phyloP scores from a whole-genome alignment of 2,113 vertebrate genomes.

The Lamprotornis superbus region DNA sequence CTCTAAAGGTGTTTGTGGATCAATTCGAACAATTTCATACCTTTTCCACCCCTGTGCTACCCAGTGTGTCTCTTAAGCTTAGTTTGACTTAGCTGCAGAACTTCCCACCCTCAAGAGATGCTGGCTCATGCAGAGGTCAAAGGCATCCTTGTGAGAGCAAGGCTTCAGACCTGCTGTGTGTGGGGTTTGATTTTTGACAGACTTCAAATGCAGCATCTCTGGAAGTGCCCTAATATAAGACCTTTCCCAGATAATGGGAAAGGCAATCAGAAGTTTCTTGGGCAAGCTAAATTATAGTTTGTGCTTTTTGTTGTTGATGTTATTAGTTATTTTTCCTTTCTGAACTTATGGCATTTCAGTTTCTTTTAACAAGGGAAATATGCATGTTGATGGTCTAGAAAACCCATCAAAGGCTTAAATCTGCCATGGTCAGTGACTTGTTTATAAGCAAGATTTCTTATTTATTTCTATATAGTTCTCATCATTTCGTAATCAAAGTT shows the following conservation, averaged over 20 bases:
- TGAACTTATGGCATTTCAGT: neutral
- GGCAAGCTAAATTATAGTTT: neutral
- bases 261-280: neutral
- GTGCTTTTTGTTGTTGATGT: neutral
- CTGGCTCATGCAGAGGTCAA: neutral
- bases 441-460: neutral
- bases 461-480: neutral
- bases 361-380: neutral
- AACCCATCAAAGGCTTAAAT: neutral
- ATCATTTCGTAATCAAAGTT: neutral
- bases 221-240: neutral
- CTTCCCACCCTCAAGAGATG: neutral
- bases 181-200: neutral
- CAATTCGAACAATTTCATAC: neutral
- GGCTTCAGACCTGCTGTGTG: fast-evolving
- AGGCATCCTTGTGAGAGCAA: neutral
- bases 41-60: neutral
- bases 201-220: neutral
- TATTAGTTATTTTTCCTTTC: neutral
- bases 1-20: neutral
- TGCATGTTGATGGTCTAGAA: neutral
- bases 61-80: neutral
- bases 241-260: neutral
- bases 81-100: neutral
- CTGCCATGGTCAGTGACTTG: neutral